Evolutionary conservation across 2,888 invertebrate genomes (phyloP).

Genomic region (Choristoneura rosaceana): DNA sequence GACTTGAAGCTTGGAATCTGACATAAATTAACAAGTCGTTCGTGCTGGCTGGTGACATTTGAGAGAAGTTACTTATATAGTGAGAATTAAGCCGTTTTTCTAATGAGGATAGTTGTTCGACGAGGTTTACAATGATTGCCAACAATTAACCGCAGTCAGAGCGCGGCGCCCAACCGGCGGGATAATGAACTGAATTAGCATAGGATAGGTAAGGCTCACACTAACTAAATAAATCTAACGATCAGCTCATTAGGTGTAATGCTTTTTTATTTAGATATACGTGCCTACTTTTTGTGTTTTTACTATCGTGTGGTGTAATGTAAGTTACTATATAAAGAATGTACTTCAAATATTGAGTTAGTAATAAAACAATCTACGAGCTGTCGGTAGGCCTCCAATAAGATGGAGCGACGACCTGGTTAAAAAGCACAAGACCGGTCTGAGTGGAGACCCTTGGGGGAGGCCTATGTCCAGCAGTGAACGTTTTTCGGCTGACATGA

Average conservation of each 20-base stretch:
- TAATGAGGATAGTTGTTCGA: conserved; percentile 36
- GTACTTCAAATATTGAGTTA: too few species aligned
- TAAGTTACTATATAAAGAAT: too few species aligned
- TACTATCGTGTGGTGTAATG: too few species aligned
- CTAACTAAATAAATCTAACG: conserved; percentile 38
- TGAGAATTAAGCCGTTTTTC: conserved; percentile 35
- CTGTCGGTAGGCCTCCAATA: too few species aligned
- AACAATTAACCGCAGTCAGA: conserved; percentile 41
- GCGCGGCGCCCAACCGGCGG: conserved; percentile 29
- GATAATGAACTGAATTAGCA: conserved; percentile 41
- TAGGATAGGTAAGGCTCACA: conserved; percentile 32
- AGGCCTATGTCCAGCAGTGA: too few species aligned
- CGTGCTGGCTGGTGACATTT: conserved; percentile 7
- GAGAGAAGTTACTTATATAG: conserved; percentile 4
- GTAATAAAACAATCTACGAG: too few species aligned
- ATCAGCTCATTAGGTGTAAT: conserved; percentile 25
- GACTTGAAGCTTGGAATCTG: neutral
- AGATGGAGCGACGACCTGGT: too few species aligned
- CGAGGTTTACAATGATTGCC: conserved; percentile 37
- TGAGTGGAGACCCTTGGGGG: too few species aligned
- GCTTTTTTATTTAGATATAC: neutral
- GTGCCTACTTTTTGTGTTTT: neutral
- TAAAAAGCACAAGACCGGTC: too few species aligned
- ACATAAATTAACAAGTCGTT: neutral
- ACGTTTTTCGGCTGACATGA: too few species aligned